phyloP scores from a whole-genome alignment of 2,797 vertebrate species.

The Malacoraja senta region DNA sequence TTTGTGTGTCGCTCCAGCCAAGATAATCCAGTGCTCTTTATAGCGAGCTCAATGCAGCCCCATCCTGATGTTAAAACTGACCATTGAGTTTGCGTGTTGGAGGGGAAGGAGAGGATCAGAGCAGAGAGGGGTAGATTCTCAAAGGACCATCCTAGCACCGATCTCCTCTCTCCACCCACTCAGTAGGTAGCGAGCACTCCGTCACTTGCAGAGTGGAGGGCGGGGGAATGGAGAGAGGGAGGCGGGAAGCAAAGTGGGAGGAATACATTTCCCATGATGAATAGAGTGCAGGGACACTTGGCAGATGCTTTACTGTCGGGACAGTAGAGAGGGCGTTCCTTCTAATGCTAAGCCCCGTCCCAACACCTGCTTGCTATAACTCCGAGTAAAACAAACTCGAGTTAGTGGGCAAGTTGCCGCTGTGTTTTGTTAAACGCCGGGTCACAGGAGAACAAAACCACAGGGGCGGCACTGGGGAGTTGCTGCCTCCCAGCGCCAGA shows the following conservation, averaged over 20 bases:
- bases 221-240: too few species aligned
- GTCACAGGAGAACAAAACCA: not conserved
- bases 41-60: slow-evolving; percentile 42
- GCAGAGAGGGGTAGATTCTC: not conserved
- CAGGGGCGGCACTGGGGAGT: too few species aligned
- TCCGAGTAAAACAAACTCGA: not conserved
- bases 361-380: not conserved
- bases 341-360: not conserved
- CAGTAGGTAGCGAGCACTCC: too few species aligned
- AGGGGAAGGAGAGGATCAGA: not conserved
- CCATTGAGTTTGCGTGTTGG: slow-evolving; percentile 7
- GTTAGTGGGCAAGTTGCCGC: not conserved
- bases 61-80: slow-evolving; percentile 21
- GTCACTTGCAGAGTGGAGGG: not conserved
- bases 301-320: not conserved
- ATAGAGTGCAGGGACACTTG: not conserved
- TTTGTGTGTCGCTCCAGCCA: slow-evolving; percentile 48
- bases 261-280: slow-evolving; percentile 11
- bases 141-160: too few species aligned
- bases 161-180: too few species aligned
- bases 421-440: not conserved
- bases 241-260: not conserved
- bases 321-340: not conserved
- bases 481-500: too few species aligned
- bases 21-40: slow-evolving; percentile 45